Evolutionary conservation across 2,888 invertebrate genomes (phyloP).

Genomic region (Harpalus rufipes): DNA sequence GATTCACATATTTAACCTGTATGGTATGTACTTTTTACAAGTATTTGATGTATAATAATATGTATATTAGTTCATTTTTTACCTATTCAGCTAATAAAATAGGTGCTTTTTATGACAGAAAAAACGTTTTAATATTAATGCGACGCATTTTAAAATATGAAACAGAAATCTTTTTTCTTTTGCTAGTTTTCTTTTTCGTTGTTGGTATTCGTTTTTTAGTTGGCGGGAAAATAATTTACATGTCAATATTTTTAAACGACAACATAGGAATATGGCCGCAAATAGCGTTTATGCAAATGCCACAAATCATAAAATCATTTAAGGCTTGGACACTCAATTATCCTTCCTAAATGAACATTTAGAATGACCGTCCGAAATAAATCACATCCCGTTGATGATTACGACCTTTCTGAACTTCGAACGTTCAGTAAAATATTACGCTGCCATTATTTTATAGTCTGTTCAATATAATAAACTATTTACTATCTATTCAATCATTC

Average conservation of each 20-base stretch:
- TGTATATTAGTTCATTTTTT: no score
- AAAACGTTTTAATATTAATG: no score
- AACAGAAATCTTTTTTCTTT: neutral
- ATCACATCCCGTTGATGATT: slow-evolving; percentile 35
- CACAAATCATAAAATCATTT: slow-evolving; percentile 67
- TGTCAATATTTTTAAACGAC: slow-evolving; percentile 18
- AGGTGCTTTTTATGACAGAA: no score
- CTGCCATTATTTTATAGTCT: slow-evolving; percentile 30
- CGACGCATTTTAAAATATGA: no score
- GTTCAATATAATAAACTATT: slow-evolving; percentile 43
- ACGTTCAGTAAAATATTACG: slow-evolving; percentile 6
- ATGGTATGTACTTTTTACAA: no score
- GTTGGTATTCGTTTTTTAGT: slow-evolving; percentile 3
- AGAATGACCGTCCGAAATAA: slow-evolving; percentile 60
- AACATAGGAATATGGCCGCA: slow-evolving; percentile 1
- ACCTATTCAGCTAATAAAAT: no score
- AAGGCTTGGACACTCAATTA: slow-evolving; percentile 64
- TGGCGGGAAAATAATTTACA: slow-evolving; percentile 13
- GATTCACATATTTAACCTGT: no score
- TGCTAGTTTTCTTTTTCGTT: neutral
- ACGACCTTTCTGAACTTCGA: slow-evolving; percentile 52
- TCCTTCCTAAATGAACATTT: slow-evolving; percentile 63
- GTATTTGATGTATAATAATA: no score
- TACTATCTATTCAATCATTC: slow-evolving; percentile 34
- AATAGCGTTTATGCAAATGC: slow-evolving; percentile 58